Percentiles rank a stretch among this genome's conserved stretches.
phyloP scores from a whole-genome alignment of 1,140 invertebrate genomes.

The Papilio machaon region DNA sequence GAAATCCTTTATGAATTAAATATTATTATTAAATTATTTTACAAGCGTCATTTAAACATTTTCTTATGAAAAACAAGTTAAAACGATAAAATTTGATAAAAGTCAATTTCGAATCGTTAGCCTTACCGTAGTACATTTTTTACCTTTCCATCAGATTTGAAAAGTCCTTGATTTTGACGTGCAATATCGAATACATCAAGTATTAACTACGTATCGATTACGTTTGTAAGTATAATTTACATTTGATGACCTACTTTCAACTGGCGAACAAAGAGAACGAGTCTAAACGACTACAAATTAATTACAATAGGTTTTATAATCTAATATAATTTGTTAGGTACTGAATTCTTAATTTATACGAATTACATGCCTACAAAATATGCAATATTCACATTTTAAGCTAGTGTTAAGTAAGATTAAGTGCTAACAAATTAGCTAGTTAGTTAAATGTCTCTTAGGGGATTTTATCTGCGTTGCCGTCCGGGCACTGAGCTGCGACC shows the following conservation, averaged over 20 bases:
- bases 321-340: background rate
- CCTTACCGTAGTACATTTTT: background rate
- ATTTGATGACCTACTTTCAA: conserved; percentile 34
- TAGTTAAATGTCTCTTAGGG: background rate
- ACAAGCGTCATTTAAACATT: background rate
- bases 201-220: conserved; percentile 29
- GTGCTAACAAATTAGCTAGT: conserved; percentile 23
- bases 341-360: background rate
- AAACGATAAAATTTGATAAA: no score
- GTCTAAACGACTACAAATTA: background rate
- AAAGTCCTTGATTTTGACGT: conserved; percentile 36
- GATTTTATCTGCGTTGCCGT: conserved; percentile 29
- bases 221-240: conserved; percentile 23
- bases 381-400: background rate
- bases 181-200: conserved; percentile 15
- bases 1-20: background rate
- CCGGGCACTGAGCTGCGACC: conserved; percentile 53
- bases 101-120: no score
- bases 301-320: background rate
- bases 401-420: conserved; percentile 20
- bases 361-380: background rate
- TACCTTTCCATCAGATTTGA: conserved; percentile 5
- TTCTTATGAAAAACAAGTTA: background rate
- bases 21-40: background rate
- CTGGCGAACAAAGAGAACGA: conserved; percentile 5